A percentile compares a stretch with the other conserved stretches of the same genome.
phyloP scores from a whole-genome alignment of 2,113 vertebrate genomes.

The Petromus typicus region DNA sequence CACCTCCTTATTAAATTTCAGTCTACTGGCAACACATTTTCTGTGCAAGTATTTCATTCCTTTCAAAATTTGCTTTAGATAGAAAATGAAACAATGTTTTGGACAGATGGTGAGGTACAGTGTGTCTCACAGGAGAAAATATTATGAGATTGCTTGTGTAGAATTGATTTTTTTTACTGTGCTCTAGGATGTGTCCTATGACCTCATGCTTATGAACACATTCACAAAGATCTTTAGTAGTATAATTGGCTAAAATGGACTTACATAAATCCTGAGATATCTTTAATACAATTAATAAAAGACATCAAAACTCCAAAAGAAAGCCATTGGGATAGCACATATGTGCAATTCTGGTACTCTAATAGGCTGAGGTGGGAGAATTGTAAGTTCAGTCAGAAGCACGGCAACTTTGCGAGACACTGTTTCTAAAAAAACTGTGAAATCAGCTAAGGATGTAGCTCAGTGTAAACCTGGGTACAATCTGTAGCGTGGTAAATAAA shows the following conservation, averaged over 20 bases:
- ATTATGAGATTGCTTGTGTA: conserved; percentile 15
- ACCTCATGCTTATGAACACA: conserved; percentile 40
- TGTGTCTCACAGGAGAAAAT: neutral
- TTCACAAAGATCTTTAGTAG: conserved; percentile 45
- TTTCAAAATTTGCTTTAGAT: conserved; percentile 48
- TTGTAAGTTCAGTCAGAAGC: no score
- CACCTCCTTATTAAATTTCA: conserved; percentile 63
- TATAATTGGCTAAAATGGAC: conserved; percentile 19
- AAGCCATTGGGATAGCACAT: neutral
- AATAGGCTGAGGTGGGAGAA: neutral
- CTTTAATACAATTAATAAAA: conserved; percentile 34
- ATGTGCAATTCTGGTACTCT: neutral
- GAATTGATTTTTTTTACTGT: conserved; percentile 10
- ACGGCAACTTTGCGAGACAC: neutral
- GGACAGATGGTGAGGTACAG: conserved; percentile 20
- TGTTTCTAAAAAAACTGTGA: neutral
- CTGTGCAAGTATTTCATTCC: conserved; percentile 33
- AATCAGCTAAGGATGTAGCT: neutral
- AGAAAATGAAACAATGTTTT: conserved; percentile 61
- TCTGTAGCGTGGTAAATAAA: neutral
- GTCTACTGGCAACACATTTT: neutral
- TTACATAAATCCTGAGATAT: neutral
- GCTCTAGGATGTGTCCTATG: neutral
- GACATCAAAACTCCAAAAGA: conserved; percentile 21
- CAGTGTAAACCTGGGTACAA: neutral